Evolutionary conservation across 2,113 vertebrate genomes (phyloP).

Genomic region (Pangasianodon gigas): DNA sequence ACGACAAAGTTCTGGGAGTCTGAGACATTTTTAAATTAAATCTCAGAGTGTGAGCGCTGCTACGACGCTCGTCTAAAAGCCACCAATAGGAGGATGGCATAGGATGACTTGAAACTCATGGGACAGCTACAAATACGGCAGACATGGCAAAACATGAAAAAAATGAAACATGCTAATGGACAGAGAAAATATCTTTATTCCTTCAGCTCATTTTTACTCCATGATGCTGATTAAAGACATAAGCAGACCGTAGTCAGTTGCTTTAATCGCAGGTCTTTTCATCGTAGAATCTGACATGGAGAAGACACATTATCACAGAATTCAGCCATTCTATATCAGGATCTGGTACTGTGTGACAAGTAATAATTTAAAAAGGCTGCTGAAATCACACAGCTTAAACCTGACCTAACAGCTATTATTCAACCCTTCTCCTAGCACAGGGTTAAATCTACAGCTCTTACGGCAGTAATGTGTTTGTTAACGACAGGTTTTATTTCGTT

Average conservation of each 20-base stretch:
- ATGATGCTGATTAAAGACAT: not conserved
- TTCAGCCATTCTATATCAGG: not conserved
- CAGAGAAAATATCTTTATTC: not conserved
- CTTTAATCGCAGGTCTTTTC: too few relatives aligned
- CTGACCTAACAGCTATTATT: not conserved
- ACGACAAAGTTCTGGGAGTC: not conserved
- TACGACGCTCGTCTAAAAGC: not conserved
- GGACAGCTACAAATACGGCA: not conserved
- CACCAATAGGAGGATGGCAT: not conserved
- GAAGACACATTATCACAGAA: not conserved
- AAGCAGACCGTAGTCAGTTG: too few relatives aligned
- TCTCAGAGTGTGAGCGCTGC: too few relatives aligned
- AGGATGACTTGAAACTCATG: not conserved
- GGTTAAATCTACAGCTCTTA: not conserved
- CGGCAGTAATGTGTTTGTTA: not conserved
- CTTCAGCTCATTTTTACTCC: not conserved
- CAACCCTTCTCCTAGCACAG: not conserved
- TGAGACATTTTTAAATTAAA: not conserved
- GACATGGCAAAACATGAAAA: not conserved
- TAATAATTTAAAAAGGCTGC: not conserved
- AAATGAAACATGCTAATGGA: not conserved
- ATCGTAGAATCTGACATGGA: not conserved
- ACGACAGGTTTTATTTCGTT: constrained; percentile 15
- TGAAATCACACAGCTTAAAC: not conserved
- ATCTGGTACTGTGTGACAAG: not conserved